Evolutionary conservation across 2,797 vertebrate species (phyloP).

Genomic region (Leucoraja ocellata): DNA sequence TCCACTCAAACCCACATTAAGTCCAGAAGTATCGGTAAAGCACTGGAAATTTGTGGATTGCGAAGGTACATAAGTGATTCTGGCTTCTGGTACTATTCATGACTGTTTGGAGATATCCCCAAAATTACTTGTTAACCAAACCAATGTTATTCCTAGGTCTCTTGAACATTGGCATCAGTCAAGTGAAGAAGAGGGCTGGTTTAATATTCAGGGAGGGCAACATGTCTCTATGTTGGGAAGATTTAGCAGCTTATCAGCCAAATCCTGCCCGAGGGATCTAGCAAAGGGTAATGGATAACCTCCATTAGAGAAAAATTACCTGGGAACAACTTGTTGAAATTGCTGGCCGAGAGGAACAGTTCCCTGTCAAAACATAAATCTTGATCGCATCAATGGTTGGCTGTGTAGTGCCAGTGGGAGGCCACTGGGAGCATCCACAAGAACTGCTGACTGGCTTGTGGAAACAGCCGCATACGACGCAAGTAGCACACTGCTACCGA

Average conservation of each 20-base stretch:
- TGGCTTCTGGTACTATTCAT: neutral
- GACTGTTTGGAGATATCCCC: neutral
- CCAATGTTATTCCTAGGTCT: neutral
- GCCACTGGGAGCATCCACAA: too few species aligned
- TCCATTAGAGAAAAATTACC: neutral
- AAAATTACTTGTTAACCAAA: neutral
- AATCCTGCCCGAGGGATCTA: neutral
- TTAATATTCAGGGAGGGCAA: neutral
- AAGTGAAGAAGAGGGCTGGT: neutral
- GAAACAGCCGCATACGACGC: too few species aligned
- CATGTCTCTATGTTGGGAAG: neutral
- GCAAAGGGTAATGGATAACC: slow-evolving; percentile 6
- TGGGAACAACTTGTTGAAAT: neutral
- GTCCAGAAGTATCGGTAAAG: neutral
- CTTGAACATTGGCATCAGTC: neutral
- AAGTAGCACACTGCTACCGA: too few species aligned
- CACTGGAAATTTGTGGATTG: neutral
- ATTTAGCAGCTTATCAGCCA: slow-evolving; percentile 10
- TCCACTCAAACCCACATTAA: neutral
- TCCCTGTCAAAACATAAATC: slow-evolving; percentile 21
- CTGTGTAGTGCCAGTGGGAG: too few species aligned
- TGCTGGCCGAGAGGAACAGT: neutral
- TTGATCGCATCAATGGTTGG: neutral
- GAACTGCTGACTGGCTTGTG: too few species aligned
- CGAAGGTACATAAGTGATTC: neutral